Percentiles rank a stretch among this genome's conserved stretches.
Evolutionary conservation across 1,140 invertebrate genomes (phyloP).

Genomic region (Drosophila yakuba): DNA sequence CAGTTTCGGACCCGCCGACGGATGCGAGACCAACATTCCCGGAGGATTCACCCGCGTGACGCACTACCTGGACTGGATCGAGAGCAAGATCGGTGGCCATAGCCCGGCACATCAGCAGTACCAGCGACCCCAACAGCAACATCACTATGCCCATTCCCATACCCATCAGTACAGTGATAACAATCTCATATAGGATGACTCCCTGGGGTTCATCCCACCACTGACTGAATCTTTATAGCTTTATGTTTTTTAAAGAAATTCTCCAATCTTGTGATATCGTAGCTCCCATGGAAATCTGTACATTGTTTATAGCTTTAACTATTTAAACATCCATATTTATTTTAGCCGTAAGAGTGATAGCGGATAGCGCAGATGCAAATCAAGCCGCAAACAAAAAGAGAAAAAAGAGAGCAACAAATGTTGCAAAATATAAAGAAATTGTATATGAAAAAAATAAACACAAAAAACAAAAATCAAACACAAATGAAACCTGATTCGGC

Average conservation of each 20-base stretch:
- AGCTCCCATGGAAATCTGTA: constrained; percentile 44
- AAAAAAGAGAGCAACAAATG: constrained; percentile 64
- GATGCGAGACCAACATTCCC: constrained; percentile 77
- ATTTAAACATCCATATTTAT: constrained; percentile 76
- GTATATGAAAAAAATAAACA: constrained; percentile 33
- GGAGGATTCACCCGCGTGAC: constrained; percentile 81
- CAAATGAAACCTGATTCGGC: constrained; percentile 43
- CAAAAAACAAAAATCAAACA: constrained; percentile 42
- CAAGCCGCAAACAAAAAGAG: constrained; percentile 55
- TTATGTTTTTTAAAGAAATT: constrained; percentile 53
- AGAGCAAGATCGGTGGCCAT: constrained; percentile 69
- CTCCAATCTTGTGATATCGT: constrained; percentile 70
- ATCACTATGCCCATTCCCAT: constrained; percentile 2
- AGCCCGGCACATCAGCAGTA: constrained; percentile 8
- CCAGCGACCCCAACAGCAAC: constrained; percentile 10
- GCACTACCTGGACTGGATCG: constrained; percentile 79
- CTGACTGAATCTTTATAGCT: constrained; percentile 75
- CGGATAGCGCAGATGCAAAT: not conserved
- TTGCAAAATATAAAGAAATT: constrained; percentile 59
- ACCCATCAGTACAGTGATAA: constrained; percentile 61
- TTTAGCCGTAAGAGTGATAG: constrained; percentile 59
- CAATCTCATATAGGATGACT: constrained; percentile 55
- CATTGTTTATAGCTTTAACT: constrained; percentile 60
- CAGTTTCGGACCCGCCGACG: constrained; percentile 79
- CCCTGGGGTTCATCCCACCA: constrained; percentile 1